Evolutionary conservation across 2,888 invertebrate species (phyloP), one percentile per base, ranked within the genome.

Genomic region (Drosophila vallismaia): DNA sequence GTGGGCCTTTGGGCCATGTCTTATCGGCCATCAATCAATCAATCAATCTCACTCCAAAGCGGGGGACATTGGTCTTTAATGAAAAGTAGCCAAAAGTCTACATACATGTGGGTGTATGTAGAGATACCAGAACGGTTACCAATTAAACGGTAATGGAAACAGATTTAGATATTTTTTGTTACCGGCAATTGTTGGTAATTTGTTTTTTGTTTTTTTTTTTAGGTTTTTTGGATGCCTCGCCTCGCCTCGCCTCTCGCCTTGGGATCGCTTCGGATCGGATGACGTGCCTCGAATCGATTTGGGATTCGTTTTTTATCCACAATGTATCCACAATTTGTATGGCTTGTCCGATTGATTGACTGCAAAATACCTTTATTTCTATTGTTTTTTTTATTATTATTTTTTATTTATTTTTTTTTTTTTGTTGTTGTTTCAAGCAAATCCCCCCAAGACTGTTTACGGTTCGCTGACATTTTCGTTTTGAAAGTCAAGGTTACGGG

Each of bases 11-110:
- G 19, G 33, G n/a, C 49, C 19, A 48, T 64, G 40, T 42, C 75
- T 75, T 80, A 79, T 84, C 84, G 70, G 72, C 58, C 77, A 80
- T 79, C 79, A 84, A 79, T 77, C 79, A 79, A 79, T 80, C 75
- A 80, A 79, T 79, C 79, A 79, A 79, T 77, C 79, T 84, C 85
- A 78, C 67, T 77, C 67, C 64, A 68, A 68, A 58, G 51, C 51
- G 12, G 45, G 64, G 62, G 46, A 52, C 56, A 45, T 69, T 77
- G 71, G 60, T 45, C 59, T 46, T 44, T 5, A 19, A 44, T 24
- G 44, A 44, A 44, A 44, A 44, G 44, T 24, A 44, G 19, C 24
- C 3, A 4, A 33, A 33, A n/a, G 8, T n/a, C n/a, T n/a, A 42
- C 19, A 19, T 42, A 8, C 19, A 10, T 44, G 49, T 50, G 50